Base-by-base conservation (phyloP, 2,888 invertebrate species). In the Latheticus oryzae region DNA sequence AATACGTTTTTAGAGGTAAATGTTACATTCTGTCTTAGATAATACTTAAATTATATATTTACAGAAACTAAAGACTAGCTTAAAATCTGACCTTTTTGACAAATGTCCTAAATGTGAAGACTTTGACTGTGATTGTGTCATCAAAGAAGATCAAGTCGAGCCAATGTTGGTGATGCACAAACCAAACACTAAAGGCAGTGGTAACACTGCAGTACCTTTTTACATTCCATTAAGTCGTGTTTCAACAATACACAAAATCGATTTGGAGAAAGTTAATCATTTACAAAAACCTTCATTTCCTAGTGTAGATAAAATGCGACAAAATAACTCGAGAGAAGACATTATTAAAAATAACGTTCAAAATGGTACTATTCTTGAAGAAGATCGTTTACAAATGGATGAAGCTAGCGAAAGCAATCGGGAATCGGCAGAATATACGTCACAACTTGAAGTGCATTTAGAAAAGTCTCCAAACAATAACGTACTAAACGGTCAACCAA, bases 21-120 rank as follows among this genome's bases (percentile, higher is more conserved):
- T 68, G 26, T 51, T 8, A 1, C 2, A 43, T 16, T 8, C 7
- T 11, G 11, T 19, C 4, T 42, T 35, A 2, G 23, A 32, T 5
- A 38, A 32, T 24, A 35, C 9, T 9, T 5, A 8, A 26, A 12
- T 47, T 21, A 24, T 12, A 50, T 42, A 38, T 54, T 62, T 65
- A 52, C 81, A 93, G 93, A 93, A 90, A 87, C 78, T 93, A 40
- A 84, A 84, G 69, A 85, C 86, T 72, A 86, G 92, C 3, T 82
- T 91, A 59, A 87, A 87, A 64, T 91, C 93, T 3, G 86, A 88
- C 60, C 83, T 91, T 65, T 87, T 88, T 70, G 90, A 90, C 69
- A 73, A 73, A 42, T 92, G 88, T 70, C 84, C 84, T 64, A 82
- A 83, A 73, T 91, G 94, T 70, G 88, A 88, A 9, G 87, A 89